Conservation (phyloP, 2,113 vertebrate species). For the Xenopus borealis region DNA sequence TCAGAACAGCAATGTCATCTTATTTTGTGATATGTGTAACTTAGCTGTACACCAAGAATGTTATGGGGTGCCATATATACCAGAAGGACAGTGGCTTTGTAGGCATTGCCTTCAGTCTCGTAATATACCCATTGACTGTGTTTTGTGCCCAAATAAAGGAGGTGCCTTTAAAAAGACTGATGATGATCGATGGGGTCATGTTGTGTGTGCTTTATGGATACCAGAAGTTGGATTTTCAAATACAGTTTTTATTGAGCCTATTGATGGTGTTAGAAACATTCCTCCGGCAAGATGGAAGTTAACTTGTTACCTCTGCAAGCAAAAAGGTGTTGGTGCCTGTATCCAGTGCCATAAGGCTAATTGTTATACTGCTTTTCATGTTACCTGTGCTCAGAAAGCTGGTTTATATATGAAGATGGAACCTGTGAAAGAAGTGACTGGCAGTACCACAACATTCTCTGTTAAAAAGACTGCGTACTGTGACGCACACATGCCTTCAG, state of each 20-base stretch:
- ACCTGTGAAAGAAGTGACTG: conserved; percentile 78
- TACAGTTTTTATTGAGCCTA: conserved; percentile 95
- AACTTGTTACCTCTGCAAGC: conserved; percentile 98
- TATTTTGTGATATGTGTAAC: conserved; percentile 96
- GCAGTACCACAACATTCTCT: conserved; percentile 76
- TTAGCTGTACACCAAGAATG: conserved; percentile 97
- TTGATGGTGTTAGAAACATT: conserved; percentile 90
- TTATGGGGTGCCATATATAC: conserved; percentile 97
- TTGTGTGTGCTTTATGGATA: conserved; percentile 96
- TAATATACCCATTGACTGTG: conserved; percentile 79
- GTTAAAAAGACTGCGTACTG: conserved; percentile 97
- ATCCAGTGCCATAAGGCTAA: conserved; percentile 98
- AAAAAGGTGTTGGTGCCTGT: conserved; percentile 92
- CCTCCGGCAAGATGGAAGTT: conserved; percentile 95
- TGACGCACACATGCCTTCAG: conserved; percentile 86
- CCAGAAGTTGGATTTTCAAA: conserved; percentile 97
- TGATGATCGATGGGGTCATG: conserved; percentile 94
- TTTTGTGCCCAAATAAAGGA: conserved; percentile 92
- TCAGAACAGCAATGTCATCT: conserved; percentile 92
- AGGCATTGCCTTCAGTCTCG: conserved; percentile 90
- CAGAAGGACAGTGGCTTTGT: conserved; percentile 96
- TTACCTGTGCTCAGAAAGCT: conserved; percentile 90
- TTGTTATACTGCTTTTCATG: conserved; percentile 97
- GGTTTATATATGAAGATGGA: conserved; percentile 98
- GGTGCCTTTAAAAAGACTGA: conserved; percentile 96